Evolutionary conservation across 2,888 invertebrate species (phyloP), one percentile per base, ranked within the genome.

Genomic region (Pseudanteris insignis): DNA sequence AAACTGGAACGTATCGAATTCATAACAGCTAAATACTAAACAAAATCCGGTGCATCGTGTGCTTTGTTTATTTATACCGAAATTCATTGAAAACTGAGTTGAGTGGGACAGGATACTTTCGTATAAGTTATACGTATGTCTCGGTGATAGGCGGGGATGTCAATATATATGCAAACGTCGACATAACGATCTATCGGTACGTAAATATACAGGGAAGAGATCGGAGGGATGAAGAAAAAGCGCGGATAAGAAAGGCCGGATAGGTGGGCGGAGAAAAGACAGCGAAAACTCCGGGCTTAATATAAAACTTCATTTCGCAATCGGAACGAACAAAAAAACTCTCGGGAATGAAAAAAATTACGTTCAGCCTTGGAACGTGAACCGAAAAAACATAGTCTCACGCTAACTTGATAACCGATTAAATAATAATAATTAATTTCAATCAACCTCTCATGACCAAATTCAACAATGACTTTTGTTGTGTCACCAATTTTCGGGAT

Each of bases 281-380:
- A 67, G 65, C 67, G 67, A 66, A 68, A 71, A 69, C 70, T 74
- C 73, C 41, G 66, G 69, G 75, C 78, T 79, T 77, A 77, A 78
- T 79, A 78, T 78, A 78, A 79, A 79, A 79, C 78, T 79, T 78
- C 75, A 78, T 78, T 78, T 78, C 76, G 75, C 78, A 77, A 78
- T 78, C 77, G 77, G 75, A 70, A 66, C 63, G 67, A 67, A 61
- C 47, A 57, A 68, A 71, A 67, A 69, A 70, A 69, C 69, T 67
- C 67, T 67, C 68, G 64, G 64, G 69, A 70, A 69, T 69, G 69
- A 51, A 50, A 44, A 40, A 53, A 41, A 53, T 32, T 36, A 30
- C 38, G 33, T 38, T 36, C 40, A 34, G 29, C 29, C 18, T 10
- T 9, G 29, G 29, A 37, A 57, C 43, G 41, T 37, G 48, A 47